Evolutionary conservation across 2,797 vertebrate species (phyloP).

Genomic region (Vireo griseus): DNA sequence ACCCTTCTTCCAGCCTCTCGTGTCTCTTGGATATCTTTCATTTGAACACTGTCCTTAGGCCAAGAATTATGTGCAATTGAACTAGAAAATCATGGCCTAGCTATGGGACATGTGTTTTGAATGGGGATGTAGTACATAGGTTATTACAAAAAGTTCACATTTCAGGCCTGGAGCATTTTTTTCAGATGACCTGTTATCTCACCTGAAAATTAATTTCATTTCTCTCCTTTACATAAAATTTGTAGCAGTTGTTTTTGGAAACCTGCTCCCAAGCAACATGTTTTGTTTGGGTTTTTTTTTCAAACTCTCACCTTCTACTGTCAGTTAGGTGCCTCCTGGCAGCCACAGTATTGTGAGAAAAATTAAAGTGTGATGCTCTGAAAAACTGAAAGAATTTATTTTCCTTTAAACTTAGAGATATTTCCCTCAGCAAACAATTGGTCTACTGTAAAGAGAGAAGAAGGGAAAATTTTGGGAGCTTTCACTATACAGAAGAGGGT

Average conservation of each 20-base stretch:
- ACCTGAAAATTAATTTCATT: background rate
- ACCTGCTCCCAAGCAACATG: background rate
- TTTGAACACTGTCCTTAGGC: background rate
- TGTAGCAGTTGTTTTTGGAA: background rate
- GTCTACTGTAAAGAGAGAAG: background rate
- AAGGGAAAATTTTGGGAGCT: background rate
- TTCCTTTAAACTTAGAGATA: background rate
- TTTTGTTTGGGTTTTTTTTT: background rate
- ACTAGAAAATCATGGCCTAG: background rate
- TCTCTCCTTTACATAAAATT: background rate
- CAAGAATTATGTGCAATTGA: background rate
- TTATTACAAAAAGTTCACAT: background rate
- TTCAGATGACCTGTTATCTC: background rate
- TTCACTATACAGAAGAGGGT: accelerated
- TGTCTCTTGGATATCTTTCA: background rate
- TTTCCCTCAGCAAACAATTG: background rate
- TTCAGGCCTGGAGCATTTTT: background rate
- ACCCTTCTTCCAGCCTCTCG: background rate
- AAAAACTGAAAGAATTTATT: background rate
- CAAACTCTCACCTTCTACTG: background rate
- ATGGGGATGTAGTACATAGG: background rate
- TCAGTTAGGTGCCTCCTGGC: background rate
- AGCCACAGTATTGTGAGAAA: background rate
- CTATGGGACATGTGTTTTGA: background rate
- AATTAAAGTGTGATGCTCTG: background rate